Percentiles rank a stretch among this genome's conserved stretches.
phyloP scores from a whole-genome alignment of 1,140 invertebrate species.

The silkworm (Bombyx mori) region DNA sequence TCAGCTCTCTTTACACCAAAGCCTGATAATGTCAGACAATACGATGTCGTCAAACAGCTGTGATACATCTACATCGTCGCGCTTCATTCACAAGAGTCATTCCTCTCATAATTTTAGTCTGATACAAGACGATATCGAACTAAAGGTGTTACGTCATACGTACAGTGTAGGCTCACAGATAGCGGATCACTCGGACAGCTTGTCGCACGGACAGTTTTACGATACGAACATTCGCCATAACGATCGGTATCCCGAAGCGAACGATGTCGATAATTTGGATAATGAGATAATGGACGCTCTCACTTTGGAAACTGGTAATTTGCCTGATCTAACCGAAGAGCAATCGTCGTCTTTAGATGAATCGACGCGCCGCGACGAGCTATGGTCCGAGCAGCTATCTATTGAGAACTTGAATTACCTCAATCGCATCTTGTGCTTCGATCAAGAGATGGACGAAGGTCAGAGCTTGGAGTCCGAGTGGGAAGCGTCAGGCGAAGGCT shows the following conservation, averaged over 20 bases:
- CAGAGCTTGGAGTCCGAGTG: conserved; percentile 43
- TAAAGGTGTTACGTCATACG: conserved; percentile 11
- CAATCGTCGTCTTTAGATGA: conserved; percentile 48
- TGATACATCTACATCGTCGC: conserved; percentile 14
- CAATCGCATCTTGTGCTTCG: conserved; percentile 37
- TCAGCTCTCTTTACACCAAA: conserved; percentile 29
- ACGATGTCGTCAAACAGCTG: conserved; percentile 17
- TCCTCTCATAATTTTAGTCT: conserved; percentile 38
- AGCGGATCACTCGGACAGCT: conserved; percentile 11
- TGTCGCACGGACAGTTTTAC: conserved; percentile 22
- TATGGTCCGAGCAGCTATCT: conserved; percentile 29
- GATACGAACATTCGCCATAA: conserved; percentile 58
- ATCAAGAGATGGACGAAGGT: conserved; percentile 31
- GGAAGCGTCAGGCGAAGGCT: conserved; percentile 39
- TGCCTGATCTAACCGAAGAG: conserved; percentile 49
- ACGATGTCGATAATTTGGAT: conserved; percentile 44
- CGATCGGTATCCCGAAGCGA: conserved; percentile 50
- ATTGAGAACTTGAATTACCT: conserved; percentile 43
- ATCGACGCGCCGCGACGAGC: conserved; percentile 42
- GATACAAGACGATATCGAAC: conserved; percentile 14
- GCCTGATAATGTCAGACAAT: conserved; percentile 25
- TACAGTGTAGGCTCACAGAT: conserved; percentile 16
- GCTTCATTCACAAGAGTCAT: conserved; percentile 39
- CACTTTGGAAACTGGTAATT: conserved; percentile 40
- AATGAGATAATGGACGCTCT: conserved; percentile 50